Conservation (phyloP, 2,888 invertebrate species). For the Aelia acuminata region DNA sequence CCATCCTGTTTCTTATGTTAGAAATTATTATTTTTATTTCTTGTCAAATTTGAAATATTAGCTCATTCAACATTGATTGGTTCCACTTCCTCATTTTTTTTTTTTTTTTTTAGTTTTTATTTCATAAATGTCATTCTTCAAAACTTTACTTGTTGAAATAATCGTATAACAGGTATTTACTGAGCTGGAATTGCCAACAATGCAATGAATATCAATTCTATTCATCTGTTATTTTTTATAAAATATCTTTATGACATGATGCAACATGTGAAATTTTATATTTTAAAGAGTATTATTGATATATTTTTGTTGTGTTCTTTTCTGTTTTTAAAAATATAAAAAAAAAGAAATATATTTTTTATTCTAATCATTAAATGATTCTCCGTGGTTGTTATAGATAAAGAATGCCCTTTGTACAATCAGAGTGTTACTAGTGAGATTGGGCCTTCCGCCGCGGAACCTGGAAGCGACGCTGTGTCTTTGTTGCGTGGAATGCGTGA, state of each 20-base stretch:
- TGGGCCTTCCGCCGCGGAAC: slow-evolving; percentile 70
- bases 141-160: background rate
- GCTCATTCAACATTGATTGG: background rate
- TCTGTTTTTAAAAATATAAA: background rate
- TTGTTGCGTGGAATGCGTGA: slow-evolving; percentile 93
- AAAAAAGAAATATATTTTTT: background rate
- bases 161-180: background rate
- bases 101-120: background rate
- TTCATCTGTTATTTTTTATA: slow-evolving; percentile 13
- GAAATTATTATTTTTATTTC: background rate
- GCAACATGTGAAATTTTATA: background rate
- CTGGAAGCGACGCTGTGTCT: slow-evolving; percentile 78
- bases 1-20: background rate
- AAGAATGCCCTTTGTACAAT: slow-evolving; percentile 94
- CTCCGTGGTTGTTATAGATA: slow-evolving; percentile 74
- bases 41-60: background rate
- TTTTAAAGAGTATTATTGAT: slow-evolving; percentile 43
- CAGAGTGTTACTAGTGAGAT: slow-evolving; percentile 80
- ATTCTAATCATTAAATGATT: background rate
- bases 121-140: background rate
- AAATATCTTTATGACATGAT: background rate
- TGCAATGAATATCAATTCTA: background rate
- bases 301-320: background rate
- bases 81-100: background rate
- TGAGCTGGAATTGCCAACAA: background rate